Conservation (phyloP, 2,888 invertebrate genomes). For the Autographa gamma region DNA sequence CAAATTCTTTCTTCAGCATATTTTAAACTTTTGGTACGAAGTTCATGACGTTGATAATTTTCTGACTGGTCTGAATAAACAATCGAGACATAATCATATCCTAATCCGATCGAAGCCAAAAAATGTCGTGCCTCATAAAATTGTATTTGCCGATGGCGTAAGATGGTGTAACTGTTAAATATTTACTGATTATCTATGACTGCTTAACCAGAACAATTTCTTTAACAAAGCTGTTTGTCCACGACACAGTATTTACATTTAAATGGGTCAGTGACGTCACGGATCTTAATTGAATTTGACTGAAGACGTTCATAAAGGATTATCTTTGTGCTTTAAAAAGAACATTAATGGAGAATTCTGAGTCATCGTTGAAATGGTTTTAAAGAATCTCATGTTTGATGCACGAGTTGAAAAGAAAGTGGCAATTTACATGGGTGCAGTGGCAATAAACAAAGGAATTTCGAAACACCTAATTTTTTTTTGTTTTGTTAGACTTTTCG, state of each 20-base stretch:
- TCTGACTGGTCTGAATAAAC: not conserved
- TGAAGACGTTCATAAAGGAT: conserved; percentile 20
- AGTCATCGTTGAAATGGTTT: not conserved
- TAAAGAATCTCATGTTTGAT: too few relatives aligned
- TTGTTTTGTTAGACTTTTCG: too few relatives aligned
- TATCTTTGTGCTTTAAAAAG: conserved; percentile 13
- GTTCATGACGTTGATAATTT: not conserved
- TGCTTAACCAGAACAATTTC: conserved; percentile 37
- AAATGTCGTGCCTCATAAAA: not conserved
- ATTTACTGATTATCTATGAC: conserved; percentile 42
- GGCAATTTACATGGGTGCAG: too few relatives aligned
- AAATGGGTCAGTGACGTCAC: conserved; percentile 52
- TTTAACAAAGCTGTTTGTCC: conserved; percentile 37
- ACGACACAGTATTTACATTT: conserved; percentile 49
- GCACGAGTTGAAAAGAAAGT: not conserved
- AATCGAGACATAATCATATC: not conserved
- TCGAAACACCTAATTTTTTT: too few relatives aligned
- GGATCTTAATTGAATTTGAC: conserved; percentile 32
- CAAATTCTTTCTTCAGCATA: not conserved
- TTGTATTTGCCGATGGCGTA: not conserved
- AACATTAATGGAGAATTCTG: not conserved
- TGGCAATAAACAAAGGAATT: too few relatives aligned
- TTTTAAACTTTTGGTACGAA: not conserved
- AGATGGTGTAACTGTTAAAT: conserved; percentile 20
- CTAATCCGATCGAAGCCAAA: not conserved